phyloP scores from a whole-genome alignment of 2,888 invertebrate genomes.

The Drosophila fungiperda region DNA sequence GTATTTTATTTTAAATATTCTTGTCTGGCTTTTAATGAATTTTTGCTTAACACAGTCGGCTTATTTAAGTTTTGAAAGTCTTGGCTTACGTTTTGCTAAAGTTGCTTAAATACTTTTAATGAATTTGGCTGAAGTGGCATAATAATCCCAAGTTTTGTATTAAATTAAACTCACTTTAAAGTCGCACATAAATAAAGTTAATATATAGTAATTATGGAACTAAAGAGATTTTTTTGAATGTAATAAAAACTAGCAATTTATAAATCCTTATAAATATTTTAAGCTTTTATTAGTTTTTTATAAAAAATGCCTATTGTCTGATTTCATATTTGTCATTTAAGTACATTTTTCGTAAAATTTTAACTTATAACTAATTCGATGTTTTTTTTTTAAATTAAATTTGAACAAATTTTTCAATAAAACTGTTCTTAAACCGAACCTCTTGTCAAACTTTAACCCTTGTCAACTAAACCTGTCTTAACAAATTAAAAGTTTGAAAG shows the following conservation, averaged over 20 bases:
- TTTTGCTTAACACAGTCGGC: background rate
- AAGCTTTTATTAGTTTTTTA: background rate
- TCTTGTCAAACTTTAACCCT: background rate
- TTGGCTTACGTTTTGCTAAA: background rate
- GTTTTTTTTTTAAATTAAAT: background rate
- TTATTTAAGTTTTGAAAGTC: background rate
- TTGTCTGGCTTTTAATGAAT: background rate
- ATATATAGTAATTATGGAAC: background rate
- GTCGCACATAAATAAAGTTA: fast-evolving
- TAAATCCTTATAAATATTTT: background rate
- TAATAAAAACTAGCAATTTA: background rate
- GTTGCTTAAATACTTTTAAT: background rate
- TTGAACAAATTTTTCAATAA: background rate
- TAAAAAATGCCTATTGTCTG: background rate
- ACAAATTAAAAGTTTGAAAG: background rate
- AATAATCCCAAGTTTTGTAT: background rate
- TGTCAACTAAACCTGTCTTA: background rate
- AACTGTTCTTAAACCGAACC: background rate
- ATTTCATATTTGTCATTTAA: background rate
- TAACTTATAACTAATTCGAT: no score
- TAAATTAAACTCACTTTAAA: background rate
- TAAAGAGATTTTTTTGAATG: background rate
- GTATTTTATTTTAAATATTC: background rate
- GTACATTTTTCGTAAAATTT: background rate
- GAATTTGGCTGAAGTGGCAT: background rate